Percentiles rank a stretch among this genome's conserved stretches.
phyloP scores from a whole-genome alignment of 2,113 vertebrate species.

The Chaetops frenatus region DNA sequence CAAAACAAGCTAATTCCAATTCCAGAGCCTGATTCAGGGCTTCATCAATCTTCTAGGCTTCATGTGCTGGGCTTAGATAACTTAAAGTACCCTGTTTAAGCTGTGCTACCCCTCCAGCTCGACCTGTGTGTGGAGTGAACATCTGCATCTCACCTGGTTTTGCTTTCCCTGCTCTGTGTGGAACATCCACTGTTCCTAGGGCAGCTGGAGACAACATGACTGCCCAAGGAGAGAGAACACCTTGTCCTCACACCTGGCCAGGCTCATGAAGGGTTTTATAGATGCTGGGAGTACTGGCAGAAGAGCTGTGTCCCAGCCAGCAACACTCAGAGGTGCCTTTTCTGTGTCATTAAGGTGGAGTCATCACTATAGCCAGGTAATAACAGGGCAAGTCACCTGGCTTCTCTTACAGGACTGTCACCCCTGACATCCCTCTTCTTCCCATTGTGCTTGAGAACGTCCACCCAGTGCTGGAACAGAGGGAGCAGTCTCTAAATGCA shows the following conservation, averaged over 20 bases:
- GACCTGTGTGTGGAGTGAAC: not conserved
- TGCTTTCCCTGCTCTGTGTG: not conserved
- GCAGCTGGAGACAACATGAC: not conserved
- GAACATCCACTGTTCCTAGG: fast-evolving
- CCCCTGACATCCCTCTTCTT: not conserved
- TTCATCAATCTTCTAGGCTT: fast-evolving
- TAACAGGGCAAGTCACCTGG: not conserved
- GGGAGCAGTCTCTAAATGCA: not conserved
- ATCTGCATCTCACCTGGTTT: not conserved
- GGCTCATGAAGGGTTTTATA: not conserved
- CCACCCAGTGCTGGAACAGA: not conserved
- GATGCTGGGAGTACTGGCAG: not conserved
- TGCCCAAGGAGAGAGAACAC: not conserved
- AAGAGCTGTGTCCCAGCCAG: not conserved
- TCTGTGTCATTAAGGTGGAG: not conserved
- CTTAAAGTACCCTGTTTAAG: no score
- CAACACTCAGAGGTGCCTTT: not conserved
- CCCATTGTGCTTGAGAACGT: fast-evolving
- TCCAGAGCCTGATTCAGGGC: not conserved
- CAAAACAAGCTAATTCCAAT: not conserved
- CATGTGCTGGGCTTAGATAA: not conserved
- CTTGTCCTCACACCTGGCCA: not conserved
- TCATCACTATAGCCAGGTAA: not conserved
- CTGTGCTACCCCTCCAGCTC: not conserved
- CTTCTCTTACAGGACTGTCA: not conserved